Evolutionary conservation across 2,797 vertebrate genomes (phyloP), one percentile per base, ranked within the genome.

Genomic region (Cryptoprocta ferox): DNA sequence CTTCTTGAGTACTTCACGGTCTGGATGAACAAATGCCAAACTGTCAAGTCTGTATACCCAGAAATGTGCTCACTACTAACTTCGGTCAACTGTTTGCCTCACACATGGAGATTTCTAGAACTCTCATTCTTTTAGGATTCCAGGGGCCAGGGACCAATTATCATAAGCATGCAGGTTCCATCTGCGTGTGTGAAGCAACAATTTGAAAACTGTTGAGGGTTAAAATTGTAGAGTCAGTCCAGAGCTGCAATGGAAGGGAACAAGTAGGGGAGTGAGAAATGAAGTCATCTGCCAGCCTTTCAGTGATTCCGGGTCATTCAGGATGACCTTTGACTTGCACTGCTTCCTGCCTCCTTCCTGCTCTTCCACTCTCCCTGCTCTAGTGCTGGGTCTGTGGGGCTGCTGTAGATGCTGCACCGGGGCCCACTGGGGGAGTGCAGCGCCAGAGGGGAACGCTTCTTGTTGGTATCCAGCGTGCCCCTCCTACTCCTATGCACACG

Each of bases 401-500:
- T 70, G 78, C 56, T 19, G 42, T 3, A 28, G 73, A 45, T 0
- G 14, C 42, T 26, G 39, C 12, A 35, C n/a, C 5, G 53, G 26
- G 30, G 9, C 21, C 0, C 1, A 12, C 30, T 0, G 3, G 16
- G 56, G 6, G 28, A 5, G 30, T 2, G 14, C 78, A n/a, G 45
- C 24, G 6, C 18, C 5, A 24, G 24, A 63, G 39, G 71, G 12
- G 10, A 37, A 39, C 26, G 1, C 32, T 42, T 83, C 70, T 91
- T 68, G 42, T 35, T 66, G 30, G 15, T n/a, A 11, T 42, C 15
- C 5, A 53, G 5, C 42, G 2, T 37, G 42, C 24, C n/a, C 70
- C 30, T 63, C 48, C 61, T 5, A 2, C 63, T 16, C 68, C 37
- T 53, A 32, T 7, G 19, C 18, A 32, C 61, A 50, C 14, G 28